Evolutionary conservation across 2,113 vertebrate species (phyloP), one percentile per base, ranked within the genome.

Genomic region (Chlamydotis undulata): DNA sequence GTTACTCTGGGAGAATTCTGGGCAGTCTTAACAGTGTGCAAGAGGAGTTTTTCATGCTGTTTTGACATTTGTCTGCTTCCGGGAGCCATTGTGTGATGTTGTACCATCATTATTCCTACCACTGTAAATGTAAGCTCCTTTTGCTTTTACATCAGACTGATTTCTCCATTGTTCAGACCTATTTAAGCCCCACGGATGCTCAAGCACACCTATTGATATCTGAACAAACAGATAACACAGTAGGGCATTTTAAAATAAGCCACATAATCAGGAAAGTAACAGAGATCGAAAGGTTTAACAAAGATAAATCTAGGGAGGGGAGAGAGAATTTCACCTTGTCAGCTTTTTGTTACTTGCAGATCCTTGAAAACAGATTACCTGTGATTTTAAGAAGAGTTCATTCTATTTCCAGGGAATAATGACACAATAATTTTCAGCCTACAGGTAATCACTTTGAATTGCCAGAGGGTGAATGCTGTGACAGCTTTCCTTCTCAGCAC

Each of bases 31-130:
- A 28, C 53, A 79, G 79, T 64, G 83, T 84, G 57, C n/a, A 74
- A 67, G 69, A 93, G 33, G 45, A 64, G 57, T 31, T 95, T 93
- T 94, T 94, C 87, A 37, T 65, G 91, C 87, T 97, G 84, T 87
- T 97, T 95, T 94, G 87, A 95, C 87, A 93, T 93, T 96, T 92
- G 71, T 94, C 70, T 91, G 52, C 86, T 97, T 95, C 67, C 76
- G 92, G 87, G 67, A 93, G 82, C 63, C 55, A 49, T 89, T 95
- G 87, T 95, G 73, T 85, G 70, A 89, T 95, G 75, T 91, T 95
- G 68, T 90, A 84, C 50, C 83, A 81, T 78, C 87, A 90, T 96
- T 95, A 95, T 56, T 96, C 76, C 64, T 91, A 60, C 65, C 6
- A 73, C 28, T 39, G 39, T 56, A 96, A 89, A 80, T 87, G 91